Conservation (phyloP, 1,140 invertebrate genomes). For the Battus philenor region DNA sequence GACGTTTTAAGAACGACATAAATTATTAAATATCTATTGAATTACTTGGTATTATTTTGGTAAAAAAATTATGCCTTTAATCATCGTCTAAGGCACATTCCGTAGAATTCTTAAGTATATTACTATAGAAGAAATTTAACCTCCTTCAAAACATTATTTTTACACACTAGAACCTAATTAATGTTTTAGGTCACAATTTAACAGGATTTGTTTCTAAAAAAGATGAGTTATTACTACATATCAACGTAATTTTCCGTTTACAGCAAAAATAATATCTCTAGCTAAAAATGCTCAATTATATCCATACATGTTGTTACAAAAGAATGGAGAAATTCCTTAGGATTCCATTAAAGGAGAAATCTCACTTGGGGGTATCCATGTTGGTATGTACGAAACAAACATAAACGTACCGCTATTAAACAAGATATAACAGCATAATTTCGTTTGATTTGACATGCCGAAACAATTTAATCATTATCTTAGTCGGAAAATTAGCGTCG, state of each 20-base stretch:
- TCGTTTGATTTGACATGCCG: constrained; percentile 74
- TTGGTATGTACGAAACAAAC: constrained; percentile 51
- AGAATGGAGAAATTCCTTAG: constrained; percentile 19
- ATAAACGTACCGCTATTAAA: constrained; percentile 64
- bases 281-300: constrained; percentile 5
- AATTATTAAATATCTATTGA: too few species aligned
- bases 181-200: too few species aligned
- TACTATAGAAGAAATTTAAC: too few species aligned
- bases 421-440: constrained; percentile 75
- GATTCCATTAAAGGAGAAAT: constrained; percentile 48
- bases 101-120: too few species aligned
- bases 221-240: neutral
- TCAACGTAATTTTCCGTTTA: neutral
- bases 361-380: constrained; percentile 46
- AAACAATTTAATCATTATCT: constrained; percentile 75
- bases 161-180: too few species aligned
- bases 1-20: too few species aligned
- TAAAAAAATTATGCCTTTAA: too few species aligned
- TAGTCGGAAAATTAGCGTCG: constrained; percentile 54
- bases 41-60: too few species aligned
- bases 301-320: constrained; percentile 3
- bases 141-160: too few species aligned
- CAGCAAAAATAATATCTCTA: neutral
- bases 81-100: too few species aligned
- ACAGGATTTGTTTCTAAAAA: too few species aligned